Percentiles rank a stretch among this genome's conserved stretches.
Evolutionary conservation across 1,140 invertebrate species (phyloP).

Genomic region (Pemphigus obesinymphae): DNA sequence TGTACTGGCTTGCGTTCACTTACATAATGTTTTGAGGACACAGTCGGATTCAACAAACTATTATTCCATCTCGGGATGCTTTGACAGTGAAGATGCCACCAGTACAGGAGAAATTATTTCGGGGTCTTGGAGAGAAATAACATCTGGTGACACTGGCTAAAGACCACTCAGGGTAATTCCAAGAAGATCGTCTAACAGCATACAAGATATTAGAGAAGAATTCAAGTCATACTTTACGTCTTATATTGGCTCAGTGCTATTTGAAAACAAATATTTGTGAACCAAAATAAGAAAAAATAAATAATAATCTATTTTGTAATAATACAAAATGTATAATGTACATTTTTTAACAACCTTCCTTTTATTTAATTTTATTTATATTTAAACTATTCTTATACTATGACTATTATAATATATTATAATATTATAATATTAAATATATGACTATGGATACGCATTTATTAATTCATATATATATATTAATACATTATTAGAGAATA

Average conservation of each 20-base stretch:
- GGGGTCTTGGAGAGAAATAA: conserved; percentile 26
- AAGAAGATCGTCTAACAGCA: conserved; percentile 16
- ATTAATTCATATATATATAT: too few relatives aligned
- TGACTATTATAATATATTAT: too few relatives aligned
- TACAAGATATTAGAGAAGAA: conserved; percentile 3
- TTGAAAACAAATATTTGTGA: conserved; percentile 13
- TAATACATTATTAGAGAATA: neutral
- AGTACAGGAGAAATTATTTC: conserved; percentile 26
- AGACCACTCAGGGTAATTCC: neutral
- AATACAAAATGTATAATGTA: neutral
- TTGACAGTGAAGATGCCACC: conserved; percentile 22
- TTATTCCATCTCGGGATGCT: conserved; percentile 9
- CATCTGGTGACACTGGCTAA: conserved; percentile 1
- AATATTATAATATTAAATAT: neutral
- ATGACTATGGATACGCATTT: neutral
- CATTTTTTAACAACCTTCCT: neutral
- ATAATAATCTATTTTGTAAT: conserved; percentile 4
- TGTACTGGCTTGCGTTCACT: conserved; percentile 45
- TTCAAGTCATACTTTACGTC: conserved; percentile 7
- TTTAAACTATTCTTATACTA: too few relatives aligned
- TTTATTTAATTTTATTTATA: too few relatives aligned
- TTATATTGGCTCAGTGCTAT: neutral
- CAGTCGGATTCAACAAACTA: neutral
- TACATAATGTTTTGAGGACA: conserved; percentile 47
- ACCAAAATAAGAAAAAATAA: conserved; percentile 12